These are phyloP conservation scores for Apostichopus californicus DNA, from an alignment of 35 echinoderm and acorn worm genomes.

Conservation along the genomic window DNA sequence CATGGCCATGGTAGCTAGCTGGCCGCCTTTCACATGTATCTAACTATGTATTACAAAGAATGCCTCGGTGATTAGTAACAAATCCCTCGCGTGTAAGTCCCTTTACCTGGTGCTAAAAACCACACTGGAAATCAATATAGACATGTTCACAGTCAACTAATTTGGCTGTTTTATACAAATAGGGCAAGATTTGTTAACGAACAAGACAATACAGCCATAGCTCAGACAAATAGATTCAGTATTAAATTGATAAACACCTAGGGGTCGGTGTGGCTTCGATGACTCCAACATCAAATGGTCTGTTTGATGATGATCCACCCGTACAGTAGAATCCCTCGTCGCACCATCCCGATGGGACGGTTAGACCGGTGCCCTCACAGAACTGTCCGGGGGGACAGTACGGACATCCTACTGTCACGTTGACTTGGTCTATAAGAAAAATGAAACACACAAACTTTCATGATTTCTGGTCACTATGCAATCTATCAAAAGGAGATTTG, in stretches of 20 bases:
- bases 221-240: not conserved
- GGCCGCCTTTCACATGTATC: too few relatives aligned
- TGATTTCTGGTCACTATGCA: too few relatives aligned
- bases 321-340: constrained; percentile 93
- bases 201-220: too few relatives aligned
- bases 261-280: constrained; percentile 63
- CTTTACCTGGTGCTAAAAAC: too few relatives aligned
- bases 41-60: too few relatives aligned
- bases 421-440: constrained; percentile 66
- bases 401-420: constrained; percentile 62
- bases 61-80: too few relatives aligned
- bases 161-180: too few relatives aligned
- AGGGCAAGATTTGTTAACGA: too few relatives aligned
- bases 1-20: too few relatives aligned
- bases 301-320: constrained; percentile 73
- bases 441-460: not conserved
- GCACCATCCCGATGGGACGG: constrained; percentile 78
- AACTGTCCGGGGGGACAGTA: constrained; percentile 92
- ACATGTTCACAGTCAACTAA: too few relatives aligned
- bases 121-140: too few relatives aligned
- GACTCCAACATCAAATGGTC: constrained; percentile 90
- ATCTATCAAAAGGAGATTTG: not conserved
- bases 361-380: constrained; percentile 83
- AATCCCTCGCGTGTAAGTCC: too few relatives aligned
- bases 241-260: constrained; percentile 12